Conservation (phyloP, 1,140 invertebrate genomes). For the Listronotus bonariensis region DNA sequence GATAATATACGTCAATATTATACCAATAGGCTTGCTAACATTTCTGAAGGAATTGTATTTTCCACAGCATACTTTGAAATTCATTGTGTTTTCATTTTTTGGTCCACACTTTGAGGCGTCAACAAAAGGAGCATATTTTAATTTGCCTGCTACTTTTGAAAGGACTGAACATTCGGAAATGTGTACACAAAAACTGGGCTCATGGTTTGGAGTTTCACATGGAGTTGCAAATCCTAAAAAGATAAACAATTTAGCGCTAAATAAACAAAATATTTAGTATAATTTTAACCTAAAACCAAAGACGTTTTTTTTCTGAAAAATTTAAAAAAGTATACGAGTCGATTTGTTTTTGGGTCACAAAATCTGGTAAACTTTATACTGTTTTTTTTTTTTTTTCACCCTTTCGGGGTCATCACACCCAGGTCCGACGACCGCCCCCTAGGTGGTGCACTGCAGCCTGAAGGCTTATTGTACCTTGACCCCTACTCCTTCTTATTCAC, state of each 20-base stretch:
- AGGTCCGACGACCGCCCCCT: no score
- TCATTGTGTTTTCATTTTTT: conserved; percentile 29
- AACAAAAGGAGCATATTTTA: conserved; percentile 37
- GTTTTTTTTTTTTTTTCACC: no score
- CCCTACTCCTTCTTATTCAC: no score
- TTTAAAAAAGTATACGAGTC: no score
- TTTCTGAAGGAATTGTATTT: conserved; percentile 32
- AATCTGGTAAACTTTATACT: no score
- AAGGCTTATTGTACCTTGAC: no score
- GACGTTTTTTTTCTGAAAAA: neutral
- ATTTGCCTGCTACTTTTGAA: conserved; percentile 17
- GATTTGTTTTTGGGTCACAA: no score
- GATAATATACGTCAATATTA: neutral
- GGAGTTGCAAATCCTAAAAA: conserved; percentile 45
- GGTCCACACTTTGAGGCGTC: conserved; percentile 45
- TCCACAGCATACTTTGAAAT: conserved; percentile 49
- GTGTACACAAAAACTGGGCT: conserved; percentile 42
- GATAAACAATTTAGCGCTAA: no score
- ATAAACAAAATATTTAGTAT: no score
- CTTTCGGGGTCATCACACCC: no score
- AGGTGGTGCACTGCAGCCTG: no score
- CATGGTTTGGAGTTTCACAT: conserved; percentile 48
- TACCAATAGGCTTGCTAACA: conserved; percentile 18
- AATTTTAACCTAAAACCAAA: neutral
- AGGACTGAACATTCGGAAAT: conserved; percentile 42